Percentiles rank a stretch among this genome's conserved stretches.
phyloP scores from a whole-genome alignment of 1,140 invertebrate genomes.

The Bombus huntii region DNA sequence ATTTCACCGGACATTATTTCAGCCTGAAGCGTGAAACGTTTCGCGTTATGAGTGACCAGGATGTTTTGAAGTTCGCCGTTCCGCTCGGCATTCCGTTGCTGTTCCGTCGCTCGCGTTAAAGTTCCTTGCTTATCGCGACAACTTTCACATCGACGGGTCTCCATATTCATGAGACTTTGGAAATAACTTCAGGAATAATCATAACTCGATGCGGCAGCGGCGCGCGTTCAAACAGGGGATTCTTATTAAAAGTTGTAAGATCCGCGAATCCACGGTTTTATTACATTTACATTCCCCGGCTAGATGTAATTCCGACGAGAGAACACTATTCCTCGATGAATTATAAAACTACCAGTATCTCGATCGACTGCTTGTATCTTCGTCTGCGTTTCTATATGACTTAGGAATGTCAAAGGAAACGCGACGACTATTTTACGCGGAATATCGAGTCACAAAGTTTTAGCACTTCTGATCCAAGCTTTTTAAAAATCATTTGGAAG shows the following conservation, averaged over 20 bases:
- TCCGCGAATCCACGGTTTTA: conserved; percentile 12
- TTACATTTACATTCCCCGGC: background rate
- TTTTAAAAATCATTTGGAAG: background rate
- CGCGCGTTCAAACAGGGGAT: background rate
- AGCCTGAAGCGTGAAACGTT: background rate
- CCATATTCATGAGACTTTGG: conserved; percentile 33
- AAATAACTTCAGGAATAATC: conserved; percentile 31
- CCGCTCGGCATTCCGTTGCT: background rate
- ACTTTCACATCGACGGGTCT: conserved; percentile 9
- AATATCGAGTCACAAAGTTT: background rate
- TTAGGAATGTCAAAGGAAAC: background rate
- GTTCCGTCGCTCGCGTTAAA: background rate
- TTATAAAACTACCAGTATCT: background rate
- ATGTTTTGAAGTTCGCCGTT: conserved; percentile 3
- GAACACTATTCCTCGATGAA: background rate
- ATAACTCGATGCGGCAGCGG: background rate
- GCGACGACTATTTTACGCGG: too few relatives aligned
- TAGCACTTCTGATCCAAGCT: background rate
- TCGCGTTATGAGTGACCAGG: background rate
- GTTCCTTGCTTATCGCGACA: conserved; percentile 11
- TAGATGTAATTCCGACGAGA: background rate
- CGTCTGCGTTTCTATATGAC: accelerated
- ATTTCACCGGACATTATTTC: background rate
- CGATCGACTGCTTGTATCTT: background rate
- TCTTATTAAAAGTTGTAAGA: conserved; percentile 47